Evolutionary conservation across 2,888 invertebrate species (phyloP), one percentile per base, ranked within the genome.

Genomic region (Antitype chi): DNA sequence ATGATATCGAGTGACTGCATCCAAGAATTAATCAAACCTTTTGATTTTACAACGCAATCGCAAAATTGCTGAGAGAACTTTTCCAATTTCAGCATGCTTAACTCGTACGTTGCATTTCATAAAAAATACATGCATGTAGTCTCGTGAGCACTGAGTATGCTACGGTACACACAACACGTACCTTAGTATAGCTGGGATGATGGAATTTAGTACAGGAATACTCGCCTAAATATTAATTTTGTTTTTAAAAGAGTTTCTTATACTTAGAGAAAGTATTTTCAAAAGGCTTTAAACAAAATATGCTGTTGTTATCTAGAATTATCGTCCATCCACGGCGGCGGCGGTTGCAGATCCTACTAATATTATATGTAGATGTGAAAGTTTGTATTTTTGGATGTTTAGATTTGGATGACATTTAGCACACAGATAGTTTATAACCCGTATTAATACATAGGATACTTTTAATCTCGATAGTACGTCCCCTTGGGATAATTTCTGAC

Each of bases 51-150:
- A 62, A 66, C 28, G 60, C 64, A 28, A 67, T 77, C 28, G 71
- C 57, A 63, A 52, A 70, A 75, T 55, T n/a, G 72, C 71, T 75
- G 53, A 52, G 70, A 66, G 79, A 86, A 85, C 70, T 81, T 85
- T 87, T 81, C 74, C 74, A 78, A 87, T 87, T 87, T 76, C 71
- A 77, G n/a, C 68, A 67, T 75, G 47, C 70, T 64, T 62, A 66
- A 67, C 85, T 74, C 53, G 71, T 81, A 70, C 76, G 82, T 28
- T 79, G 79, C 73, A 78, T 85, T 80, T 83, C 83, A 85, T 85
- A 74, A 82, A 84, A 84, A 85, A 85, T 60, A 57, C n/a, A 81
- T 72, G 70, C 67, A 69, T 62, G 63, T 60, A 15, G 32, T 28
- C 76, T 74, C 68, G 25, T 20, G 62, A 53, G 76, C 55, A 49